Conservation (phyloP, 2,888 invertebrate species). For the Chaetogeoica ovagalla region DNA sequence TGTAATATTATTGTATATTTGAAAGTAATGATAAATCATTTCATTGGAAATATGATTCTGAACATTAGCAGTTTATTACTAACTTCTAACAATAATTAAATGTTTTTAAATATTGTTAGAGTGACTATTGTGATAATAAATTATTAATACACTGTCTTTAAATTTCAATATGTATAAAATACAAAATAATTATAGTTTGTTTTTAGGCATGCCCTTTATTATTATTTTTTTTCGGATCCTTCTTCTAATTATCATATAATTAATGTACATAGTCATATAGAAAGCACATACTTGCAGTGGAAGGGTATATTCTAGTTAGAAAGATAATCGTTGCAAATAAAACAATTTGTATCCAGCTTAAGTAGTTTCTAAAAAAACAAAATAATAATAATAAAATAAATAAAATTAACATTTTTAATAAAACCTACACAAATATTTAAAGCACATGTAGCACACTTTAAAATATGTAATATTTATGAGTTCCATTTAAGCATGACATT, state of each 20-base stretch:
- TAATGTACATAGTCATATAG: not conserved
- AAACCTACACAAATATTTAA: conserved; percentile 9
- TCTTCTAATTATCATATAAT: not conserved
- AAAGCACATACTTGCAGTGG: conserved; percentile 15
- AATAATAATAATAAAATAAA: not conserved
- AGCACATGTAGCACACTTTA: not conserved
- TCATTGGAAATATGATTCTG: not conserved
- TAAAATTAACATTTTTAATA: not conserved
- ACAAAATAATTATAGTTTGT: too few relatives aligned
- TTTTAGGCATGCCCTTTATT: too few relatives aligned
- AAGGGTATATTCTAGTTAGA: conserved; percentile 4
- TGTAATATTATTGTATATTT: too few relatives aligned
- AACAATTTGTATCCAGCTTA: conserved; percentile 28
- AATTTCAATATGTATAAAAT: too few relatives aligned
- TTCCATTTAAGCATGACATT: conserved; percentile 22
- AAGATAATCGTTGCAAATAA: conserved; percentile 16
- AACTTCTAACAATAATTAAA: too few relatives aligned
- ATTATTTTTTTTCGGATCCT: too few relatives aligned
- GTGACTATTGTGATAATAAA: too few relatives aligned
- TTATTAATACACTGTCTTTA: too few relatives aligned
- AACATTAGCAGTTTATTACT: too few relatives aligned
- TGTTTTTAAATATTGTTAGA: too few relatives aligned
- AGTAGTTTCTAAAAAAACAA: conserved; percentile 25
- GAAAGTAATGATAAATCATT: too few relatives aligned
- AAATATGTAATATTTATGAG: conserved; percentile 26